phyloP scores from a whole-genome alignment of 2,888 invertebrate species.

The Isoperla grammatica region DNA sequence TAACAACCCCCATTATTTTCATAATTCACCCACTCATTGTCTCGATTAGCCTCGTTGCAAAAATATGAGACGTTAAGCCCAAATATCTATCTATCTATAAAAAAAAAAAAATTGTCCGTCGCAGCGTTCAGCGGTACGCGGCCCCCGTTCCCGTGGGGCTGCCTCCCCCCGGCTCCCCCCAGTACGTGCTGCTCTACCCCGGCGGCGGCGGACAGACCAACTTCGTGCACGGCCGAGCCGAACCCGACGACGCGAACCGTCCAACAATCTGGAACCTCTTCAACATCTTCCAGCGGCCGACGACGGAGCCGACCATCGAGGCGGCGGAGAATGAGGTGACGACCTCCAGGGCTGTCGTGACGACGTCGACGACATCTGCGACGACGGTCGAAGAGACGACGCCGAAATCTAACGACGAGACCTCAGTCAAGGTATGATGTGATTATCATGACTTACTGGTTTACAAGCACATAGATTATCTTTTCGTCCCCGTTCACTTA shows the following conservation, averaged over 20 bases:
- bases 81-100: too few relatives aligned
- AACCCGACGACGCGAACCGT: neutral
- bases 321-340: neutral
- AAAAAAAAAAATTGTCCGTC: too few relatives aligned
- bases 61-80: too few relatives aligned
- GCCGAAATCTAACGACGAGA: neutral
- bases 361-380: neutral
- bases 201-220: slow-evolving; percentile 12
- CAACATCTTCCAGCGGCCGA: slow-evolving; percentile 10
- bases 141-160: neutral
- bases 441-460: too few relatives aligned
- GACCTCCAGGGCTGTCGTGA: neutral
- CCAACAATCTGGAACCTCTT: neutral
- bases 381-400: neutral
- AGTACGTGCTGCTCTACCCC: slow-evolving; percentile 15
- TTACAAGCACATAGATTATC: too few relatives aligned
- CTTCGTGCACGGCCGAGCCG: neutral
- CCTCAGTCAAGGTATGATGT: too few relatives aligned
- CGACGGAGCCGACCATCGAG: neutral
- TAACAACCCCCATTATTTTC: too few relatives aligned
- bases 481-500: too few relatives aligned
- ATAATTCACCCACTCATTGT: too few relatives aligned
- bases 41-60: too few relatives aligned
- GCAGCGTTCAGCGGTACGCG: slow-evolving; percentile 17
- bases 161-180: slow-evolving; percentile 11